phyloP scores from a whole-genome alignment of 1,140 invertebrate species.

The Cherax quadricarinatus region DNA sequence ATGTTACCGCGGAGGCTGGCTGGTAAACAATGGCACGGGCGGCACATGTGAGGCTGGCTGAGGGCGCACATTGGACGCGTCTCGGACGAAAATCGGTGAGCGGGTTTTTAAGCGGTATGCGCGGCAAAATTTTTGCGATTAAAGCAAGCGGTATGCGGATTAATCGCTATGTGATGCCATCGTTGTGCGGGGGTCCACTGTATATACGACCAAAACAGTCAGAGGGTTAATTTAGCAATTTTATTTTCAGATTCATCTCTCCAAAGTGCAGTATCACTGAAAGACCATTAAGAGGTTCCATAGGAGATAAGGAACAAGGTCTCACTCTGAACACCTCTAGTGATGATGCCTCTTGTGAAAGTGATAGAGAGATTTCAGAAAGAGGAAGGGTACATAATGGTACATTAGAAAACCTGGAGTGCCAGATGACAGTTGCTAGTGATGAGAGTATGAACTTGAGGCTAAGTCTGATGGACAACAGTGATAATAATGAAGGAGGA shows the following conservation, averaged over 20 bases:
- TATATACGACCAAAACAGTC: no score
- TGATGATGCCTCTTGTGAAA: neutral
- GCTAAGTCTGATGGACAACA: neutral
- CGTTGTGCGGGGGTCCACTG: no score
- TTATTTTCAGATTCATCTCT: conserved; percentile 19
- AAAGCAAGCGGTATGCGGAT: no score
- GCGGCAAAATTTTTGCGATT: no score
- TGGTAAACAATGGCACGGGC: no score
- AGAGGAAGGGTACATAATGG: neutral
- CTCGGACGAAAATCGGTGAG: no score
- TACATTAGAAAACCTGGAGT: neutral
- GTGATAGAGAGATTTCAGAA: no score
- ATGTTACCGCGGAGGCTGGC: no score
- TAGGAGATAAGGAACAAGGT: neutral
- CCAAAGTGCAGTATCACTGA: neutral
- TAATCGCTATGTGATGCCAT: no score
- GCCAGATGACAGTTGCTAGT: neutral
- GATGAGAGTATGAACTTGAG: neutral
- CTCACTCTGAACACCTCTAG: neutral
- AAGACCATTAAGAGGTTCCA: neutral
- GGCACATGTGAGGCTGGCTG: no score
- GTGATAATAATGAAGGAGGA: neutral
- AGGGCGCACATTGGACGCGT: no score
- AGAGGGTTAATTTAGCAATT: neutral
- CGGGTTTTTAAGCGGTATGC: no score